phyloP scores from a whole-genome alignment of 1,140 invertebrate genomes.

The Nasonia longicornis region DNA sequence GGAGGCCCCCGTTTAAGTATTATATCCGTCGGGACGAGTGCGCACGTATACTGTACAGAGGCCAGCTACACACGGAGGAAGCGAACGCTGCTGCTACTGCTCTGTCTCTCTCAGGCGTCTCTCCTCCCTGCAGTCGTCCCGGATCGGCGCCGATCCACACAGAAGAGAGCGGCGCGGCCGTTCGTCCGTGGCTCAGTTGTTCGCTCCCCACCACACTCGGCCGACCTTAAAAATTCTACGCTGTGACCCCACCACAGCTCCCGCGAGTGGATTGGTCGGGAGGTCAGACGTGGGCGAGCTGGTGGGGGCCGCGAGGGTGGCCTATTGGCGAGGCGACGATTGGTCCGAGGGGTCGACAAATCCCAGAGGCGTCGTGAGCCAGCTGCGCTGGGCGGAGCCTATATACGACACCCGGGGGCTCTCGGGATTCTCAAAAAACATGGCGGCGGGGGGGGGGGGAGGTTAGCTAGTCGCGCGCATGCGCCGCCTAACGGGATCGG shows the following conservation, averaged over 20 bases:
- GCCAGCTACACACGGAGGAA: constrained; percentile 6
- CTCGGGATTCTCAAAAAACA: constrained; percentile 8
- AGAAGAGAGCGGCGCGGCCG: neutral
- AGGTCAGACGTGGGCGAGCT: neutral
- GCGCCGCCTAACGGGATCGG: constrained; percentile 32
- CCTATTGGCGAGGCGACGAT: constrained; percentile 47
- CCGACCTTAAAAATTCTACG: neutral
- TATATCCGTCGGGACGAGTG: constrained; percentile 30
- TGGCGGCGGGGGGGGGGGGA: constrained; percentile 41
- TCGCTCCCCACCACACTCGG: neutral
- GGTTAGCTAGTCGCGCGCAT: constrained; percentile 17
- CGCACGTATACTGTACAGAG: constrained; percentile 30
- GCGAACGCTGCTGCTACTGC: constrained; percentile 26
- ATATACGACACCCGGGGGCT: neutral
- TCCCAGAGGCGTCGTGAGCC: constrained; percentile 61
- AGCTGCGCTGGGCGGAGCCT: constrained; percentile 56
- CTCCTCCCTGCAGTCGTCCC: constrained; percentile 31
- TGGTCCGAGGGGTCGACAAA: constrained; percentile 62
- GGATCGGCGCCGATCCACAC: constrained; percentile 5
- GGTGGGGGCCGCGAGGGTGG: neutral
- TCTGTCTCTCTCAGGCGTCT: constrained; percentile 46
- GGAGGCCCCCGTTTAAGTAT: neutral
- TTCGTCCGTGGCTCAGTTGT: neutral
- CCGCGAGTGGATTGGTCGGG: constrained; percentile 10
- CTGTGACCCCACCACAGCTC: neutral